phyloP scores from a whole-genome alignment of 2,113 vertebrate genomes.

The Tichodroma muraria region DNA sequence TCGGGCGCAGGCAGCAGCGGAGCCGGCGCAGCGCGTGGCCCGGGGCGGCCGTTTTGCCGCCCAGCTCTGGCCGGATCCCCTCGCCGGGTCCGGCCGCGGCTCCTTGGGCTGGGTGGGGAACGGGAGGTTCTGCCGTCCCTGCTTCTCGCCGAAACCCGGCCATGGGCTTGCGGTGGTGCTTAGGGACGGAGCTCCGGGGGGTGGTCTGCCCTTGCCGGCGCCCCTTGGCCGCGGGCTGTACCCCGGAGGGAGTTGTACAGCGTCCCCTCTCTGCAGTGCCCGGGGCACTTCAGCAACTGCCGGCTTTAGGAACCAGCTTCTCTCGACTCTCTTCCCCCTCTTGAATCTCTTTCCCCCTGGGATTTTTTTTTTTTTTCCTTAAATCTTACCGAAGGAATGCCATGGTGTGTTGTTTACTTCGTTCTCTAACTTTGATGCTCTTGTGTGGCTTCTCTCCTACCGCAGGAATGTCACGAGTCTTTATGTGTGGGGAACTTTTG shows the following conservation, averaged over 20 bases:
- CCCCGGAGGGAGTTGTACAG: background rate
- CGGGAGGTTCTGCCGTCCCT: background rate
- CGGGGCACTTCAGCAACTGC: too few relatives aligned
- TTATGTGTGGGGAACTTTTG: background rate
- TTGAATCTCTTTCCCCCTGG: background rate
- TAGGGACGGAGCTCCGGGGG: background rate
- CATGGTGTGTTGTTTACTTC: background rate
- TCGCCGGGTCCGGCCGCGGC: too few relatives aligned
- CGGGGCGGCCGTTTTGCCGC: background rate
- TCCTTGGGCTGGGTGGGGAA: too few relatives aligned
- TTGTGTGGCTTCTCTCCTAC: background rate
- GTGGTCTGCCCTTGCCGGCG: background rate
- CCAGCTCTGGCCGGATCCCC: background rate
- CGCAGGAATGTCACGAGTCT: background rate
- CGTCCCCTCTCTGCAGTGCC: background rate
- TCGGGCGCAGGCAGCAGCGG: background rate
- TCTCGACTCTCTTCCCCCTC: background rate
- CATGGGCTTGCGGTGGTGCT: fast-evolving
- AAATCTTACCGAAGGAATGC: background rate
- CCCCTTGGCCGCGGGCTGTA: background rate
- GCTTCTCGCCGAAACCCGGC: background rate
- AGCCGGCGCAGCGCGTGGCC: background rate
- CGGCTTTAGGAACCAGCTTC: background rate
- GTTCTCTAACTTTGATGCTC: background rate
- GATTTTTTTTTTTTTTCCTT: background rate